Percentiles rank a stretch among this genome's conserved stretches.
Conservation (phyloP, 2,888 invertebrate species). For the Scotopteryx bipunctaria region DNA sequence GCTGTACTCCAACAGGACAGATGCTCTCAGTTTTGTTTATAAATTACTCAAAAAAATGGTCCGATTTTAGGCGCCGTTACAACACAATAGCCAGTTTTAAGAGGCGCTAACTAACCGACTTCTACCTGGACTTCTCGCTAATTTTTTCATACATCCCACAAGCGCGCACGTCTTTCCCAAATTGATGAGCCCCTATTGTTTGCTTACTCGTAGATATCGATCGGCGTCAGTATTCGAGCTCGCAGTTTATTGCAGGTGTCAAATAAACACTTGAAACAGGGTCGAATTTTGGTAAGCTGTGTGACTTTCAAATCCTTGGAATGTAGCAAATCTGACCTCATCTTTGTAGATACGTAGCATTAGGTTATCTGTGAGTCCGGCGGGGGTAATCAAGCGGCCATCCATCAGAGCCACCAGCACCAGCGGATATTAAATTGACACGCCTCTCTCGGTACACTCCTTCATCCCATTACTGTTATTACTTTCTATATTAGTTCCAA, state of each 20-base stretch:
- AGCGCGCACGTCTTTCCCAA: slow-evolving; percentile 53
- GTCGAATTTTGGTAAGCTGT: slow-evolving; percentile 24
- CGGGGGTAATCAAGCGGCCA: slow-evolving; percentile 68
- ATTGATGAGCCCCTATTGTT: slow-evolving; percentile 70
- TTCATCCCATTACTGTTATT: slow-evolving; percentile 61
- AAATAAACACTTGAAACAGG: slow-evolving; percentile 41
- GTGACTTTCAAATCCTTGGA: slow-evolving; percentile 31
- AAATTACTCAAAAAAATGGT: slow-evolving; percentile 54
- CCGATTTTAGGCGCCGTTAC: slow-evolving; percentile 65
- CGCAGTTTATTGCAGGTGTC: slow-evolving; percentile 33
- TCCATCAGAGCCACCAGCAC: slow-evolving; percentile 62
- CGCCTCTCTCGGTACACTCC: slow-evolving; percentile 66
- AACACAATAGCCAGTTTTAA: slow-evolving; percentile 64
- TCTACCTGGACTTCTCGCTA: slow-evolving; percentile 68
- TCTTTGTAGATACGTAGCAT: slow-evolving; percentile 47
- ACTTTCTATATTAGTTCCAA: slow-evolving; percentile 46
- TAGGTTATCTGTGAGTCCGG: slow-evolving; percentile 53
- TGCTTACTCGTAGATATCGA: slow-evolving; percentile 51
- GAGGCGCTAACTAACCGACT: slow-evolving; percentile 67
- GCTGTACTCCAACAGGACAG: slow-evolving; percentile 38
- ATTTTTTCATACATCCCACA: slow-evolving; percentile 53
- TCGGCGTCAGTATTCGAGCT: slow-evolving; percentile 48
- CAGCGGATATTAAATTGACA: slow-evolving; percentile 79
- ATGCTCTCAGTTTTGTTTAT: slow-evolving; percentile 51
- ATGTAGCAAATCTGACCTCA: slow-evolving; percentile 36